phyloP scores from a whole-genome alignment of 1,140 invertebrate species.

The Semibalanus balanoides region DNA sequence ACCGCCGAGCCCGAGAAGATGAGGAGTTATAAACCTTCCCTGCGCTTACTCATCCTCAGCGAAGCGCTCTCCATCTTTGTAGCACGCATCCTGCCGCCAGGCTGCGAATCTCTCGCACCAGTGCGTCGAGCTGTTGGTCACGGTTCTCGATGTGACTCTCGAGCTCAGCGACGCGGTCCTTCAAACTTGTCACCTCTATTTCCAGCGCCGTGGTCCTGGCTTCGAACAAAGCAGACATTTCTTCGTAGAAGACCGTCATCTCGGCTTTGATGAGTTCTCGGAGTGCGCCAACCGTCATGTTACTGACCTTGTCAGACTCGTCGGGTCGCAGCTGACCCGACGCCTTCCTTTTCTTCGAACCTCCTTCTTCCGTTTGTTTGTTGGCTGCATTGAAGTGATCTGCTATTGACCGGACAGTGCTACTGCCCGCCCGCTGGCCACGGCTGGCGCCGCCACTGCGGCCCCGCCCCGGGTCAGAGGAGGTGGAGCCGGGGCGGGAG shows the following conservation, averaged over 20 bases:
- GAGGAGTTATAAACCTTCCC: neutral
- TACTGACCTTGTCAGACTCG: neutral
- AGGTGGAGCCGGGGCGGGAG: neutral
- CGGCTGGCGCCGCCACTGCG: neutral
- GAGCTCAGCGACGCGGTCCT: neutral
- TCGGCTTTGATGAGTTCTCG: neutral
- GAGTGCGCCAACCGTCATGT: neutral
- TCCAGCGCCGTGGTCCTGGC: neutral
- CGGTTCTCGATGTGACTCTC: neutral
- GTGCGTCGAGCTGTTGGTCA: neutral
- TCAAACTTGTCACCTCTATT: neutral
- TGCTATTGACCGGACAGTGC: neutral
- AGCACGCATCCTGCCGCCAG: neutral
- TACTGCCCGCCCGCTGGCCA: neutral
- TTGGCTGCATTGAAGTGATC: neutral
- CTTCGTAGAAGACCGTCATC: neutral
- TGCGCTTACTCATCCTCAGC: neutral
- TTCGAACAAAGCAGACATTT: neutral
- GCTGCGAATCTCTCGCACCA: neutral
- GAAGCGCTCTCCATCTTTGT: neutral
- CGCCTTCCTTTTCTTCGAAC: neutral
- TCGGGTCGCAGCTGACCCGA: neutral
- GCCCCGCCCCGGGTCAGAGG: neutral
- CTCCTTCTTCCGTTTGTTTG: neutral
- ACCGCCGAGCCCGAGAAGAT: neutral